These are phyloP conservation scores for Euplagia quadripunctaria DNA, from an alignment of 2,888 invertebrate genomes.

Conservation along the genomic window DNA sequence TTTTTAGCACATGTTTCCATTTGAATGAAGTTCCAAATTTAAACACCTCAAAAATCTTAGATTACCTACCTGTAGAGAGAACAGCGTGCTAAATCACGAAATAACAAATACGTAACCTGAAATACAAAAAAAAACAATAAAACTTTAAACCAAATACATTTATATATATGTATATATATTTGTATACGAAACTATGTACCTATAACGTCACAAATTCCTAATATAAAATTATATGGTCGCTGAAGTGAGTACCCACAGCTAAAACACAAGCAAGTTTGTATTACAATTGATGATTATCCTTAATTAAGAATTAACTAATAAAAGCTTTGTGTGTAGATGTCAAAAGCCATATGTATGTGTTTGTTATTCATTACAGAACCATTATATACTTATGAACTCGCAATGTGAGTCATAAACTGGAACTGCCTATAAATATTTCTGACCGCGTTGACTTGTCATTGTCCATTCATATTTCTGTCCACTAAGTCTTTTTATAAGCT, in stretches of 20 bases:
- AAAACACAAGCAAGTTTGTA: background rate
- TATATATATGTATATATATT: no score
- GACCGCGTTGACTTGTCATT: constrained; percentile 30
- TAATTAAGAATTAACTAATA: background rate
- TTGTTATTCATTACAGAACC: background rate
- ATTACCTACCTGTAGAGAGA: no score
- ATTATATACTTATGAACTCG: constrained; percentile 13
- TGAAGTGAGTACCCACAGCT: background rate
- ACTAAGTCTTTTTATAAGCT: constrained; percentile 16
- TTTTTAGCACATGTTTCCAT: no score
- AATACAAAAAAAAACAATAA: no score
- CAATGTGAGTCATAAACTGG: constrained; percentile 34
- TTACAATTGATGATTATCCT: background rate
- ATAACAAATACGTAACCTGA: no score
- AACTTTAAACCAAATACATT: no score
- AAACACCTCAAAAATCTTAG: no score
- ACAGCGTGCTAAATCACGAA: no score
- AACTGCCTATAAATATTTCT: constrained; percentile 24
- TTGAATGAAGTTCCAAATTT: no score
- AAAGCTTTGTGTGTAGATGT: background rate
- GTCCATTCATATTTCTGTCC: constrained; percentile 39
- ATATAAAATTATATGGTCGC: no score
- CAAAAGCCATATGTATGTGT: background rate
- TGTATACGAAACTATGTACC: no score
- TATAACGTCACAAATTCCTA: no score